Evolutionary conservation across 1,140 invertebrate genomes (phyloP).

Genomic region (Gryllus bimaculatus): DNA sequence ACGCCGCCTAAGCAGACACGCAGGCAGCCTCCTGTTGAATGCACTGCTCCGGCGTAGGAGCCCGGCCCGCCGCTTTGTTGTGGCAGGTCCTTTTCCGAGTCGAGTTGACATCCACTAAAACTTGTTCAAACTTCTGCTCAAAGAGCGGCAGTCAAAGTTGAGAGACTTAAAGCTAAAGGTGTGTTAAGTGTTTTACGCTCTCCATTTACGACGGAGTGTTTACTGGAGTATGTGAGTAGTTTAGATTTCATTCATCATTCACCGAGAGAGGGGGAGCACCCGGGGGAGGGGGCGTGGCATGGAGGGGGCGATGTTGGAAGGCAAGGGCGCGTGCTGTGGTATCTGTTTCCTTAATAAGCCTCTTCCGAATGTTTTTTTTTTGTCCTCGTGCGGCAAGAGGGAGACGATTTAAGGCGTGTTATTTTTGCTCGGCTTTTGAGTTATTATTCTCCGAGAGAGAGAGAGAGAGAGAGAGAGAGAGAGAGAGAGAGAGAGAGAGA

Average conservation of each 20-base stretch:
- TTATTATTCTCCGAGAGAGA: background rate
- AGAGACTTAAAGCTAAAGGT: background rate
- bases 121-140: background rate
- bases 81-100: background rate
- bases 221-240: slow-evolving; percentile 4
- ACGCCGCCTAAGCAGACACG: too few species aligned
- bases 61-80: too few species aligned
- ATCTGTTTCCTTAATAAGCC: too few species aligned
- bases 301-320: background rate
- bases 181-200: slow-evolving; percentile 4
- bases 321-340: background rate
- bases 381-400: background rate
- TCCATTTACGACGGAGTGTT: background rate
- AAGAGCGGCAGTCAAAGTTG: slow-evolving; percentile 3
- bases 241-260: slow-evolving; percentile 1
- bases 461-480: background rate
- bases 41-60: too few species aligned
- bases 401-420: background rate
- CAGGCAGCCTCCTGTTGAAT: too few species aligned
- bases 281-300: background rate
- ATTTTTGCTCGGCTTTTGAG: background rate
- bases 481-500: background rate
- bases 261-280: background rate
- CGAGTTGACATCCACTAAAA: slow-evolving; percentile 4
- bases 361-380: background rate